Base-by-base conservation (phyloP, 1,140 invertebrate genomes). In the Drosophila guanche region DNA sequence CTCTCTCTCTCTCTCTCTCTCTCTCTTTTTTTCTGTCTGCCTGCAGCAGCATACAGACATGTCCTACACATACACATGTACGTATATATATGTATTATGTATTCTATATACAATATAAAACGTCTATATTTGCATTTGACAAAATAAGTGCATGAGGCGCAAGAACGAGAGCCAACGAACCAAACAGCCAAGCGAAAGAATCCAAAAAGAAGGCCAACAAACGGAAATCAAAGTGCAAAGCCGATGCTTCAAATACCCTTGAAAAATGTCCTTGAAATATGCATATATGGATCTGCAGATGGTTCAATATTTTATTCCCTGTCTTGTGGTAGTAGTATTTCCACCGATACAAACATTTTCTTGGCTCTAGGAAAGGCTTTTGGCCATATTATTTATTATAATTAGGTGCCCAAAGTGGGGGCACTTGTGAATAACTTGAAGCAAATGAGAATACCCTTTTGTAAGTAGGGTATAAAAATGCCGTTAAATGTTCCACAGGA, bases 121-220 rank as follows among this genome's bases (percentile, higher is more conserved):
- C 65, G 79, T 83, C 79, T 83, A 83, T 83, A 83, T 84, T 86
- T 85, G 81, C 81, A 85, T 85, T 86, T 85, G 80, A 85, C 84
- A 88, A 88, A 89, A 88, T 79, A 88, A 89, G 84, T 79, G 79
- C 79, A 89, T 62, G 78, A 37, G 70, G 60, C 42, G 66, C 60
- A 67, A 47, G 43, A 25, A 66, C 40, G 33, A 37, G 33, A 37
- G 33, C 33, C 33, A 37, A 37, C 33, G 33, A 37, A 37, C 33
- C 33, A 37, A 37, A 37, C 33, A 10, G 27, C 12, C 20, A 46
- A 16, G 41, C 12, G 10, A 55, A 55, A 45, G 14, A 43, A 23
- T 46, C 23, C 4, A 33, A 74, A 20, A 65, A 41, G 58, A 73
- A 20, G 23, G 33, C 40, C 10, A 61, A 45, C 14, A 45, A 47